These are phyloP conservation scores for Siphamia tubifer DNA, from an alignment of 2,113 vertebrate species.

Conservation along the genomic window DNA sequence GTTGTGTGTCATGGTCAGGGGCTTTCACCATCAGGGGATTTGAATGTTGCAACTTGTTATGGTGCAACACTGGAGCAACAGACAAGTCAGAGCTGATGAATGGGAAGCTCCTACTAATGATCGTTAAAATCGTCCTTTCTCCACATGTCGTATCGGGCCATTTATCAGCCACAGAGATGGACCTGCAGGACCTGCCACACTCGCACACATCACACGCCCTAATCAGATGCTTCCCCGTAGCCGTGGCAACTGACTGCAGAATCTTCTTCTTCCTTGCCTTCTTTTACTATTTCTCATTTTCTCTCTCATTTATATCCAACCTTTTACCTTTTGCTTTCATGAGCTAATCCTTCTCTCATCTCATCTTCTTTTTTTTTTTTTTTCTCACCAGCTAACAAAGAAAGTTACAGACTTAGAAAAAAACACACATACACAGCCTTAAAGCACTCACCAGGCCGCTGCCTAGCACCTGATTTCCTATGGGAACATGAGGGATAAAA, in stretches of 20 bases:
- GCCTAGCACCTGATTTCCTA: slow-evolving; percentile 55
- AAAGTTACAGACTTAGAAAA: slow-evolving; percentile 18
- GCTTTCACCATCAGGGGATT: slow-evolving; percentile 36
- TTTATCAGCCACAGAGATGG: slow-evolving; percentile 53
- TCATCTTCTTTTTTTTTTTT: too few relatives aligned
- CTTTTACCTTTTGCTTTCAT: slow-evolving; percentile 39
- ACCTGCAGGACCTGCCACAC: slow-evolving; percentile 38
- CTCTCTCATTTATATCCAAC: background rate
- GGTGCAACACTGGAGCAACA: slow-evolving; percentile 67
- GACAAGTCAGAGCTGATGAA: slow-evolving; percentile 53
- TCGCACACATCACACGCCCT: slow-evolving; percentile 39
- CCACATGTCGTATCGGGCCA: slow-evolving; percentile 38
- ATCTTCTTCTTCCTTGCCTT: slow-evolving; percentile 8
- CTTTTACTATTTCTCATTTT: slow-evolving; percentile 4
- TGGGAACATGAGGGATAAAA: slow-evolving; percentile 16
- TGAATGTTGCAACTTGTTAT: slow-evolving; percentile 54
- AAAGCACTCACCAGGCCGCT: slow-evolving; percentile 31
- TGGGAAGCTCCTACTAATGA: slow-evolving; percentile 59
- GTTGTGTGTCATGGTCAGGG: slow-evolving; percentile 24
- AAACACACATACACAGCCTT: background rate
- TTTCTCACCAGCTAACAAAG: slow-evolving; percentile 14
- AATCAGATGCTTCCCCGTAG: slow-evolving; percentile 47
- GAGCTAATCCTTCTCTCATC: slow-evolving; percentile 43
- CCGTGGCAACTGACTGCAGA: slow-evolving; percentile 46
- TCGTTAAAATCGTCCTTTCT: slow-evolving; percentile 52